These are phyloP conservation scores for Poicephalus meyeri DNA, from an alignment of 2,113 vertebrate genomes.

Conservation along the genomic window DNA sequence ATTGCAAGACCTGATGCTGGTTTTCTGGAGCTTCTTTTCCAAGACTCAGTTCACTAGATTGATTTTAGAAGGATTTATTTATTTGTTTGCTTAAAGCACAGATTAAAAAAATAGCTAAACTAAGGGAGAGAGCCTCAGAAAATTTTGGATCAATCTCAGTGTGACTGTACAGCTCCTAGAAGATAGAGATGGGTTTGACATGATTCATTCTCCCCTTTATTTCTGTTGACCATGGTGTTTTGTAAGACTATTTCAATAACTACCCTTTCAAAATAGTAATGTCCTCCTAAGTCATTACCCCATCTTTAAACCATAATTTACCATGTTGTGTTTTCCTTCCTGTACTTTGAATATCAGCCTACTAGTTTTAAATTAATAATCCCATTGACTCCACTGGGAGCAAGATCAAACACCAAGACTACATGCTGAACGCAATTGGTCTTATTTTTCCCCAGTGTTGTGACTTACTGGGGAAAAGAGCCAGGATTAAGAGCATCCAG, in stretches of 20 bases:
- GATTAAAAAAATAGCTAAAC: not conserved
- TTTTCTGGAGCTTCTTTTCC: not conserved
- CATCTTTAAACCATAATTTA: not conserved
- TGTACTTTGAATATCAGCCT: not conserved
- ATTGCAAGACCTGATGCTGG: not conserved
- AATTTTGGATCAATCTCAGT: not conserved
- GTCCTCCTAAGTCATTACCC: not conserved
- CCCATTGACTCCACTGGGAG: not conserved
- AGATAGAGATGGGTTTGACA: not conserved
- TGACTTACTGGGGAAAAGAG: not conserved
- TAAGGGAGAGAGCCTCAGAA: not conserved
- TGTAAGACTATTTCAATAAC: not conserved
- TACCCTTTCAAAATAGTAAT: not conserved
- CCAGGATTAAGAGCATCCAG: not conserved
- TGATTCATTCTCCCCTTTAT: not conserved
- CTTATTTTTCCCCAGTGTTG: not conserved
- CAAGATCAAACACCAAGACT: not conserved
- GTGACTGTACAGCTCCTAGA: not conserved
- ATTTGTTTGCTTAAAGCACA: not conserved
- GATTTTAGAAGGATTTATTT: not conserved
- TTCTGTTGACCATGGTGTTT: not conserved
- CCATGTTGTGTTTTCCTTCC: not conserved
- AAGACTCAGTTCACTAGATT: not conserved
- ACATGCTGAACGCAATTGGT: rapidly evolving
- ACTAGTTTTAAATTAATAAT: not conserved